Evolutionary conservation across 2,888 invertebrate genomes (phyloP), one percentile per base, ranked within the genome.

Genomic region (Resseliella maxima): DNA sequence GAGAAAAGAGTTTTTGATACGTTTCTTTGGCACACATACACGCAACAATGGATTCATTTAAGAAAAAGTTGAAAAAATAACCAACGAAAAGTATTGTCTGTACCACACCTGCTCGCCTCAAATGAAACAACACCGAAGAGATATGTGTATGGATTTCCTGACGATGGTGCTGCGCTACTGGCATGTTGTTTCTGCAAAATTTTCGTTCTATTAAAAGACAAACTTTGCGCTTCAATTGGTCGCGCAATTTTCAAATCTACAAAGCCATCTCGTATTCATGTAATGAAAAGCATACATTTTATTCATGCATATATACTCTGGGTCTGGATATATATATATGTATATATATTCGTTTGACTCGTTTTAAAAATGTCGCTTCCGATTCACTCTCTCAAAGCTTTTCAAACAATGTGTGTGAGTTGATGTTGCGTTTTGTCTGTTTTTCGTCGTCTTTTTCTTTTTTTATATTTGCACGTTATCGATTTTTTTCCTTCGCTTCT

Each of bases 141-240:
- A 59, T n/a, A 59, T 59, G 27, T 59, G 72, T 72, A 72, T 72
- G 31, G 35, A 72, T 72, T 72, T 72, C 31, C 72, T 72, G 72
- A 18, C 72, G 72, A 72, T 72, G 72, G 72, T 18, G 50, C 50
- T 50, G 2, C 31, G 15, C 72, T 72, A 31, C 31, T 72, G 31
- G 1, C 24, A 24, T 24, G 59, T 24, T 31, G 31, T 72, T 72
- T 72, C 72, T 10, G 31, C 15, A 0, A 31, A 72, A 18, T 18
- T 18, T 50, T 8, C 24, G n/a, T 31, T 72, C 6, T 31, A 72
- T 72, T 31, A 72, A 72, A 72, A 72, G 72, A 72, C 72, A 35
- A 72, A 72, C 31, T 72, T 72, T 72, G 72, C 31, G 72, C 72
- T 31, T 72, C 72, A 72, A 31, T 72, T 27, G 59, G 59, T 18